Evolutionary conservation across 2,888 invertebrate species (phyloP), one percentile per base, ranked within the genome.

Genomic region (Caenorhabditis parvicauda): DNA sequence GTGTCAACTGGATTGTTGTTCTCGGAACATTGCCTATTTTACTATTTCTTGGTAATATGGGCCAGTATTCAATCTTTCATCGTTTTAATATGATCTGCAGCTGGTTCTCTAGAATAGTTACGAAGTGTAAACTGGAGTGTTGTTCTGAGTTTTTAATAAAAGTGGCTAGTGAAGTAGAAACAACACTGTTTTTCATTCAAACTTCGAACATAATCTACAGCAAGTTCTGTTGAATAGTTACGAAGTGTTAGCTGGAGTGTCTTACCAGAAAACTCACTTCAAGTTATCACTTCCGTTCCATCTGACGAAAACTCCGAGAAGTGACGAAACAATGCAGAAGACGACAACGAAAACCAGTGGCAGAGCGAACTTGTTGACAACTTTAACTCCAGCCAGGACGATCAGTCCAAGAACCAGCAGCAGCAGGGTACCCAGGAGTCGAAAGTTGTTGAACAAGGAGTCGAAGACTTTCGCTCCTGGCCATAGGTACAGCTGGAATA

Each of bases 221-320:
- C 17, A 21, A n/a, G 19, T 12, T n/a, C 25, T 25, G 9, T 50
- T 53, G 27, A 25, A 32, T 9, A 55, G 7, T 17, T 24, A 9
- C 7, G 22, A 1, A 27, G 43, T 17, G 9, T n/a, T 43, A 38
- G 46, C 14, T n/a, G 9, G 47, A 49, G n/a, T n/a, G n/a, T n/a
- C n/a, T n/a, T n/a, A n/a, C n/a, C n/a, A n/a, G n/a, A 41, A 38
- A 37, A 51, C 86, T 89, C 88, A 93, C 92, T 88, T 88, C 74
- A 93, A 86, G 73, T 88, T 88, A 76, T 91, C 90, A 82, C 89
- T 91, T 79, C 94, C 94, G 82, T 92, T 87, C 82, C 89, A 87
- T 84, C 93, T 92, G 82, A 89, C 88, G 47, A 76, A 72, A 27
- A 73, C 73, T 42, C 81, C 81, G 44, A 79, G 54, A 52, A 81